These are phyloP conservation scores for Myiozetetes cayanensis DNA, from an alignment of 2,113 vertebrate genomes.

Conservation along the genomic window DNA sequence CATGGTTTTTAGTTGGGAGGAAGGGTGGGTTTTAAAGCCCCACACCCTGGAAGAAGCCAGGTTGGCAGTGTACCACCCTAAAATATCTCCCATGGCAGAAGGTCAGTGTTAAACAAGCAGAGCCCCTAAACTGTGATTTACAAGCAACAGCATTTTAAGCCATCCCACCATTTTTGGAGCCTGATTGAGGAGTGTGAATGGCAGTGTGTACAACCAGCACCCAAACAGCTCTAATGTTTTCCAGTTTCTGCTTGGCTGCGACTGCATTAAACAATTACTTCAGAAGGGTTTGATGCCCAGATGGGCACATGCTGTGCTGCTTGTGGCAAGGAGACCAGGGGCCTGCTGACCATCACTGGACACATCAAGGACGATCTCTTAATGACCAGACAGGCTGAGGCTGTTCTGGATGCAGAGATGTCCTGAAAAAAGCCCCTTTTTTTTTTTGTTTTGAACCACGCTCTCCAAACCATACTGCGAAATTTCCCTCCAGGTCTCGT, in stretches of 20 bases:
- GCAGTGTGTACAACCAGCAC: not conserved
- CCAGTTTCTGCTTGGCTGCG: not conserved
- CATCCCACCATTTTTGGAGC: not conserved
- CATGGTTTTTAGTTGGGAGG: not conserved
- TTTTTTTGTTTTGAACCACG: not conserved
- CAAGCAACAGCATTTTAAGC: not conserved
- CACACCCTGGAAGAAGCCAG: not conserved
- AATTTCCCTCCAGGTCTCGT: not conserved
- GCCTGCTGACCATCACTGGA: not conserved
- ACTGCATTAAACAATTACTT: not conserved
- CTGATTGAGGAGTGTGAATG: not conserved
- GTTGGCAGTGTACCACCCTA: not conserved
- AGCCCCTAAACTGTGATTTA: not conserved
- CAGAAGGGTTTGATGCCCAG: not conserved
- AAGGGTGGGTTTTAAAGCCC: not conserved
- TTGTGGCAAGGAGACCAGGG: not conserved
- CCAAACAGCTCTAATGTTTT: not conserved
- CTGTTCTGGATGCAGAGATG: not conserved
- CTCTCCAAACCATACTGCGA: not conserved
- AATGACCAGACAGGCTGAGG: fast-evolving
- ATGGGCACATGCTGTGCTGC: not conserved
- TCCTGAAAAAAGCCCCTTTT: not conserved
- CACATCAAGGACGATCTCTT: fast-evolving
- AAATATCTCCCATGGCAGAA: not conserved
- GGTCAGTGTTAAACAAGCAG: not conserved